Percentiles rank a stretch among this genome's conserved stretches.
Evolutionary conservation across 1,140 invertebrate genomes (phyloP).

Genomic region (Pogonus chalceus): DNA sequence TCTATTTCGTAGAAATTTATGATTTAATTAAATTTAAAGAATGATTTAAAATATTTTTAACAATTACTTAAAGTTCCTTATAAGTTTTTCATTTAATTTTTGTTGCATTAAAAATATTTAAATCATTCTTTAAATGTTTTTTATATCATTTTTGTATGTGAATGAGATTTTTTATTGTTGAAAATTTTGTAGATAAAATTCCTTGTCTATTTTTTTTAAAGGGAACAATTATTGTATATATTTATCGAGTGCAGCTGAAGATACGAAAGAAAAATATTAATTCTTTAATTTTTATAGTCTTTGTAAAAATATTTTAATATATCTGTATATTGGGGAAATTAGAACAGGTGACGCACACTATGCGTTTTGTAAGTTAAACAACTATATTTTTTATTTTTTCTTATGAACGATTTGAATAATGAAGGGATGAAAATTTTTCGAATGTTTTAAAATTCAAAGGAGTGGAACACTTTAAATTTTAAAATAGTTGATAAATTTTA

Average conservation of each 20-base stretch:
- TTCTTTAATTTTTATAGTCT: slow-evolving; percentile 20
- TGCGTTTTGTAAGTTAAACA: slow-evolving; percentile 19
- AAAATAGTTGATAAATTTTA: not conserved
- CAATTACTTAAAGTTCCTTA: not conserved
- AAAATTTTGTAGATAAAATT: slow-evolving; percentile 15
- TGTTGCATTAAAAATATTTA: slow-evolving; percentile 15
- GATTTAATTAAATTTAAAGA: not conserved
- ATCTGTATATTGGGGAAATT: slow-evolving; percentile 30
- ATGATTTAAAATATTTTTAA: not conserved
- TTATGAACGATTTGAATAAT: slow-evolving; percentile 23
- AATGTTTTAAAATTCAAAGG: slow-evolving; percentile 18
- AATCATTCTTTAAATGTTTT: not conserved
- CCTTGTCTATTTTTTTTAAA: slow-evolving; percentile 11
- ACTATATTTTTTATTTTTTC: slow-evolving; percentile 31
- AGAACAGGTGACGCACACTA: slow-evolving; percentile 17
- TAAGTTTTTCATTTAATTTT: not conserved
- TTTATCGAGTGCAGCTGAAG: slow-evolving; percentile 10
- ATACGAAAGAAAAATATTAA: slow-evolving; percentile 11
- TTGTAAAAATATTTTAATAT: slow-evolving; percentile 17
- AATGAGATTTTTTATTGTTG: not conserved
- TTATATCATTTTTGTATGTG: not conserved
- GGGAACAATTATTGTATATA: slow-evolving; percentile 15
- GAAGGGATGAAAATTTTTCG: slow-evolving; percentile 22
- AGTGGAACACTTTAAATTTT: slow-evolving; percentile 23
- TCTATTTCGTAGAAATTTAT: not conserved